Conservation (phyloP, 1,140 invertebrate genomes). For the Atopsyche davidsoni region DNA sequence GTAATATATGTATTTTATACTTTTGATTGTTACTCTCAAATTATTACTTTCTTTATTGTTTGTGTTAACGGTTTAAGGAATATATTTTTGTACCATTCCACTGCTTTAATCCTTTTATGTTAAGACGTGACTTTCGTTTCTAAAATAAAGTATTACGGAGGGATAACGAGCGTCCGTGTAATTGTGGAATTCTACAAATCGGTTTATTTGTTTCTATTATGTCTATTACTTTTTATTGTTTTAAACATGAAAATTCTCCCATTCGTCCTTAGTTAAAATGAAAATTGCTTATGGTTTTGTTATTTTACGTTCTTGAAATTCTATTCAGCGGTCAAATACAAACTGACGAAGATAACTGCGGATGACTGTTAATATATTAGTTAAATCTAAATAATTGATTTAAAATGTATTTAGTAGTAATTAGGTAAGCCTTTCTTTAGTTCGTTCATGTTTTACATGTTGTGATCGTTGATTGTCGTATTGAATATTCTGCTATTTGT, state of each 20-base stretch:
- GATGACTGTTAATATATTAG: slow-evolving; percentile 30
- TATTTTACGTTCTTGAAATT: slow-evolving; percentile 26
- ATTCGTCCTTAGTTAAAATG: slow-evolving; percentile 13
- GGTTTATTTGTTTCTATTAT: slow-evolving; percentile 1
- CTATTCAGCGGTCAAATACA: slow-evolving; percentile 14
- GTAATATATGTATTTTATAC: no score
- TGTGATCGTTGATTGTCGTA: slow-evolving; percentile 31
- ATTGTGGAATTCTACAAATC: slow-evolving; percentile 16
- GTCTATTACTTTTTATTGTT: slow-evolving; percentile 9
- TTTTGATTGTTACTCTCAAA: no score
- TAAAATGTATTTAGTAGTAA: slow-evolving; percentile 28
- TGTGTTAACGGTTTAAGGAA: background rate
- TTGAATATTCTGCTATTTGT: slow-evolving; percentile 8
- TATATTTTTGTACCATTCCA: slow-evolving; percentile 18
- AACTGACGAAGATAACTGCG: slow-evolving; percentile 11
- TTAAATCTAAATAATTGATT: slow-evolving; percentile 26
- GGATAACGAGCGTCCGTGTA: background rate
- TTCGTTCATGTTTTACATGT: slow-evolving; percentile 31
- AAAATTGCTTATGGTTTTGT: slow-evolving; percentile 9
- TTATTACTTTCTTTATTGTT: background rate
- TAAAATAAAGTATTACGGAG: no score
- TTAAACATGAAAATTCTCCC: slow-evolving; percentile 11
- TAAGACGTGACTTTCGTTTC: no score
- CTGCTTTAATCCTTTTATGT: slow-evolving; percentile 3
- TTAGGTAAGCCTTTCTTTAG: slow-evolving; percentile 28